These are phyloP conservation scores for Misgurnus anguillicaudatus DNA, from an alignment of 2,113 vertebrate genomes.

Conservation along the genomic window DNA sequence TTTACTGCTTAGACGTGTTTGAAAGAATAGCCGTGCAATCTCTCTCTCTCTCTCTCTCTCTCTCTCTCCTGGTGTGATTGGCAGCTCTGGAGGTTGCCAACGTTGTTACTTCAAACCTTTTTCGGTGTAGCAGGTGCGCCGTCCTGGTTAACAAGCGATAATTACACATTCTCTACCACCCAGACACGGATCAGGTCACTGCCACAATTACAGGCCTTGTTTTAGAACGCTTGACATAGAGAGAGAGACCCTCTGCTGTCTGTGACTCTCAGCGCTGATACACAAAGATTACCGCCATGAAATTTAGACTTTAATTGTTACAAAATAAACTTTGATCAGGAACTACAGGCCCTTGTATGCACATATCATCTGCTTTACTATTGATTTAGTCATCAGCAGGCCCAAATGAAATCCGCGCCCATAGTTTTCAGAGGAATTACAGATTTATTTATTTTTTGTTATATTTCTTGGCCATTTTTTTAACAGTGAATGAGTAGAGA, in stretches of 20 bases:
- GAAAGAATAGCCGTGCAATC: constrained; percentile 87
- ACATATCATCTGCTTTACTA: no score
- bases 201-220: constrained; percentile 95
- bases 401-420: no score
- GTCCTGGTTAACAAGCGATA: constrained; percentile 88
- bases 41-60: constrained; percentile 22
- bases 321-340: not conserved
- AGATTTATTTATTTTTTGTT: no score
- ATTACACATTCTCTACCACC: constrained; percentile 94
- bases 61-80: constrained; percentile 76
- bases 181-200: constrained; percentile 97
- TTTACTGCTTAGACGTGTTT: constrained; percentile 92
- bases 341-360: not conserved
- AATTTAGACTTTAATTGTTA: not conserved
- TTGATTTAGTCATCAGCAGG: no score
- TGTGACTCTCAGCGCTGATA: not conserved
- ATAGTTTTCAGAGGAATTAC: no score
- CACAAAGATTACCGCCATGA: not conserved
- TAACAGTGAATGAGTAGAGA: no score
- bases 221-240: constrained; percentile 54
- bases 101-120: constrained; percentile 87
- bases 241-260: not conserved
- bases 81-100: constrained; percentile 91
- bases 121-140: constrained; percentile 98
- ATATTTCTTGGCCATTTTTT: no score